Evolutionary conservation across 1,140 invertebrate species (phyloP).

Genomic region (Nymphalis io): DNA sequence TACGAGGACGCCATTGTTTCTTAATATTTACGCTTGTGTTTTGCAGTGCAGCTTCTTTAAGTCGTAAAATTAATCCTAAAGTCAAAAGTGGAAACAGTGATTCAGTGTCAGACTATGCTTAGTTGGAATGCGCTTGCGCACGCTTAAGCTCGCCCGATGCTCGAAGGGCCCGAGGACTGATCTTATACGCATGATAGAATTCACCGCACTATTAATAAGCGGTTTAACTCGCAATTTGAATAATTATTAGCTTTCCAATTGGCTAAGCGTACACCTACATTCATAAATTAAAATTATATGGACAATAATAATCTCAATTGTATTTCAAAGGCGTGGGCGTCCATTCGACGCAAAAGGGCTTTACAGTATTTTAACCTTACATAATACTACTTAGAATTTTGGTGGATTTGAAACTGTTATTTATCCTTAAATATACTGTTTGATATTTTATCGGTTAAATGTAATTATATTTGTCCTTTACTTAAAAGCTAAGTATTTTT

Average conservation of each 20-base stretch:
- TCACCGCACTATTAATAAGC: slow-evolving; percentile 58
- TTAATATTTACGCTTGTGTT: slow-evolving; percentile 3
- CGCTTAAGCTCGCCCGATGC: slow-evolving; percentile 43
- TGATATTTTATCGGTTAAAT: too few species aligned
- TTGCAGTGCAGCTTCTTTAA: background rate
- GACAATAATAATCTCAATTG: slow-evolving; percentile 43
- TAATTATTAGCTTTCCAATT: slow-evolving; percentile 51
- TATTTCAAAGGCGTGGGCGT: slow-evolving; percentile 26
- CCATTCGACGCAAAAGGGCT: slow-evolving; percentile 16
- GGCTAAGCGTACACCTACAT: slow-evolving; percentile 35
- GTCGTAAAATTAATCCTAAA: slow-evolving; percentile 24
- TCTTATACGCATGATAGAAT: slow-evolving; percentile 43
- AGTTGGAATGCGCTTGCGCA: slow-evolving; percentile 51
- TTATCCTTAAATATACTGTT: background rate
- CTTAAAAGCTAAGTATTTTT: too few species aligned
- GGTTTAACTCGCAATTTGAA: slow-evolving; percentile 55
- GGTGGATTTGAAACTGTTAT: background rate
- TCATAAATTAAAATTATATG: slow-evolving; percentile 40
- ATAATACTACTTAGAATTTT: background rate
- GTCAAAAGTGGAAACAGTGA: slow-evolving; percentile 38
- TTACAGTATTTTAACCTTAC: background rate
- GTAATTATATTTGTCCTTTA: too few species aligned
- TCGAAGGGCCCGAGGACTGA: slow-evolving; percentile 36
- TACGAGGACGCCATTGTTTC: background rate
- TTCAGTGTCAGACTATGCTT: slow-evolving; percentile 44